Percentiles rank a stretch among this genome's conserved stretches.
Evolutionary conservation across 2,797 vertebrate species (phyloP).

Genomic region (Miichthys miiuy): DNA sequence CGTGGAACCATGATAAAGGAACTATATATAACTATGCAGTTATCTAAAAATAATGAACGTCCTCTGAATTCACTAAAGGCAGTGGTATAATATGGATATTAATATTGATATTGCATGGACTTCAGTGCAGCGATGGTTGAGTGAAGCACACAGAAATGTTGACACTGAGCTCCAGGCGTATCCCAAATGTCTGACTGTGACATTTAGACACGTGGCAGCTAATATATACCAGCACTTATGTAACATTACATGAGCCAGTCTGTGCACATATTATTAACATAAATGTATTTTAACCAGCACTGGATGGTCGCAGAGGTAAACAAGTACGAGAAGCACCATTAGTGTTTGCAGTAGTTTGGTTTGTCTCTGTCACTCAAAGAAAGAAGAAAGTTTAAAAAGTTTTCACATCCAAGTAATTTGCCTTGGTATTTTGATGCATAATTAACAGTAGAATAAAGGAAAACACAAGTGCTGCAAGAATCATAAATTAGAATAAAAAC

Average conservation of each 20-base stretch:
- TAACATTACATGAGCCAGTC: background rate
- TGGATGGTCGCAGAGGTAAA: background rate
- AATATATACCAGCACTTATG: background rate
- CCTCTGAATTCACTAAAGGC: background rate
- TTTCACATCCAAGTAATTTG: background rate
- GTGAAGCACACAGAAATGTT: background rate
- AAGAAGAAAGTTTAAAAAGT: background rate
- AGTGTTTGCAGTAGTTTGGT: constrained; percentile 11
- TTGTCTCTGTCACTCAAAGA: constrained; percentile 4
- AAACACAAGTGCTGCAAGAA: background rate
- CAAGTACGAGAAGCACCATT: background rate
- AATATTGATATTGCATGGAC: too few species aligned
- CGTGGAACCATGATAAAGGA: background rate
- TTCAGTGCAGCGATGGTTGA: background rate
- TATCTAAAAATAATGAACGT: too few species aligned
- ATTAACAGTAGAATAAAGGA: background rate
- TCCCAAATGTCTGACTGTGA: background rate
- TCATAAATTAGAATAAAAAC: background rate
- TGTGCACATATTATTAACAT: background rate
- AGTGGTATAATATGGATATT: background rate
- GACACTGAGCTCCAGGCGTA: background rate
- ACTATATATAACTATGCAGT: background rate
- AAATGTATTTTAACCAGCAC: background rate
- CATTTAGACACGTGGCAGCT: constrained; percentile 4
- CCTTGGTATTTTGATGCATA: too few species aligned